Percentiles rank a stretch among this genome's conserved stretches.
Evolutionary conservation across 2,888 invertebrate genomes (phyloP).

Genomic region (Deladenus siricidicola): DNA sequence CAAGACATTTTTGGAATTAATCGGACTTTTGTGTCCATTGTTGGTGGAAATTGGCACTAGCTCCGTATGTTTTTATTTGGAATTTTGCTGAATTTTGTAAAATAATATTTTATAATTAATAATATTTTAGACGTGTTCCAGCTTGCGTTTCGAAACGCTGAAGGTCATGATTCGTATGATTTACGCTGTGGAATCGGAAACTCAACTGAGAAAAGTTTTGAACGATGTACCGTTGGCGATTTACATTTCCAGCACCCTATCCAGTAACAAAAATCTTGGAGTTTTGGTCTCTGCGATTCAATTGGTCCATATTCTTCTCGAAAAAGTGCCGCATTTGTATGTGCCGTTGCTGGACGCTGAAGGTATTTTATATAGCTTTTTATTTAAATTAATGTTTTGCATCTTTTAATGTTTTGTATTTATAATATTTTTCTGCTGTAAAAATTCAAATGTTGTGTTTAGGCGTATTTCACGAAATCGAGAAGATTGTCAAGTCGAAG

Average conservation of each 20-base stretch:
- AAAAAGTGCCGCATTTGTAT: constrained; percentile 84
- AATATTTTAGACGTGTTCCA: constrained; percentile 72
- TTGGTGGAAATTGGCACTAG: constrained; percentile 96
- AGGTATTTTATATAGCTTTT: constrained; percentile 64
- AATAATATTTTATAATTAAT: neutral
- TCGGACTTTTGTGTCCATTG: constrained; percentile 78
- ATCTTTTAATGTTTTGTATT: constrained; percentile 66
- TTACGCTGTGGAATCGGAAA: constrained; percentile 72
- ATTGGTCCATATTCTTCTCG: constrained; percentile 77
- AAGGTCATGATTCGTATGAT: constrained; percentile 91
- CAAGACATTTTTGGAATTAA: constrained; percentile 62
- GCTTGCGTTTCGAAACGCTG: constrained; percentile 89
- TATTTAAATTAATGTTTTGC: constrained; percentile 72
- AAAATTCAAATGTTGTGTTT: constrained; percentile 67
- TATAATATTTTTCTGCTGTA: constrained; percentile 67
- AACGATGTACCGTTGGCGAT: constrained; percentile 56
- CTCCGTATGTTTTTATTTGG: constrained; percentile 63
- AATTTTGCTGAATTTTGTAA: neutral
- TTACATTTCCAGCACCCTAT: constrained; percentile 38
- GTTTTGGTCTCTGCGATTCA: constrained; percentile 93
- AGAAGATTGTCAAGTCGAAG: constrained; percentile 6
- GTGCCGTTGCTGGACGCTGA: constrained; percentile 89
- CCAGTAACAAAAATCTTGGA: constrained; percentile 63
- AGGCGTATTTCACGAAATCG: constrained; percentile 27
- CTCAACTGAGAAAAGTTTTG: constrained; percentile 70